Percentiles rank a stretch among this genome's conserved stretches.
These are phyloP conservation scores for Dendrolimus houi DNA, from an alignment of 2,888 invertebrate genomes.

Conservation along the genomic window DNA sequence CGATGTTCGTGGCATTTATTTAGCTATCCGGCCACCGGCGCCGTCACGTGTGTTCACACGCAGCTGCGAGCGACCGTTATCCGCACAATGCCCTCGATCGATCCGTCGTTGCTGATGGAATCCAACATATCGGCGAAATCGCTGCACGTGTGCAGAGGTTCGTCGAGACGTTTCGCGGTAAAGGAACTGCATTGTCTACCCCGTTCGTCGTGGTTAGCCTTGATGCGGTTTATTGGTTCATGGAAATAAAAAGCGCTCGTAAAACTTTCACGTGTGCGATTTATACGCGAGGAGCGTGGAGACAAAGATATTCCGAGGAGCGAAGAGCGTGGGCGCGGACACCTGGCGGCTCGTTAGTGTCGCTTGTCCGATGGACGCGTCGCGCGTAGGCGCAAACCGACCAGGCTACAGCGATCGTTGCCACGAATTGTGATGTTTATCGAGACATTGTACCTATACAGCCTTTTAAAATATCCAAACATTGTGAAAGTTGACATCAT, in stretches of 20 bases:
- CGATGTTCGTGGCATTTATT: constrained; percentile 65
- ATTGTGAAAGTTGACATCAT: constrained; percentile 1
- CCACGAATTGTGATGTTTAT: neutral
- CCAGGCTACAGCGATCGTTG: constrained; percentile 7
- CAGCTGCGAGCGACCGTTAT: constrained; percentile 75
- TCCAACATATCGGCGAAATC: constrained; percentile 67
- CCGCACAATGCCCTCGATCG: constrained; percentile 75
- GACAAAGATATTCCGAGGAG: constrained; percentile 67
- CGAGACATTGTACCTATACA: neutral
- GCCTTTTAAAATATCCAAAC: neutral
- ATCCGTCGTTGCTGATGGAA: constrained; percentile 63
- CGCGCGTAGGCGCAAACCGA: constrained; percentile 28
- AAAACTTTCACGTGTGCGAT: constrained; percentile 73
- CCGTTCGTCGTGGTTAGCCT: constrained; percentile 25
- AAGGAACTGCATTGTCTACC: constrained; percentile 56
- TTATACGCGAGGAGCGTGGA: constrained; percentile 60
- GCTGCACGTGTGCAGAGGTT: constrained; percentile 59
- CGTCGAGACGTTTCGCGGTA: constrained; percentile 55
- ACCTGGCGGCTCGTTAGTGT: constrained; percentile 72
- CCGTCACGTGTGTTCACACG: constrained; percentile 68
- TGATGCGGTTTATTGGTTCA: constrained; percentile 59
- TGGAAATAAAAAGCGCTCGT: constrained; percentile 67
- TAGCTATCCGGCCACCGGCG: constrained; percentile 72
- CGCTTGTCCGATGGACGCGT: constrained; percentile 41
- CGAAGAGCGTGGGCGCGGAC: constrained; percentile 64